Conservation (phyloP, 1,140 invertebrate genomes). For the Hestina assimilis region DNA sequence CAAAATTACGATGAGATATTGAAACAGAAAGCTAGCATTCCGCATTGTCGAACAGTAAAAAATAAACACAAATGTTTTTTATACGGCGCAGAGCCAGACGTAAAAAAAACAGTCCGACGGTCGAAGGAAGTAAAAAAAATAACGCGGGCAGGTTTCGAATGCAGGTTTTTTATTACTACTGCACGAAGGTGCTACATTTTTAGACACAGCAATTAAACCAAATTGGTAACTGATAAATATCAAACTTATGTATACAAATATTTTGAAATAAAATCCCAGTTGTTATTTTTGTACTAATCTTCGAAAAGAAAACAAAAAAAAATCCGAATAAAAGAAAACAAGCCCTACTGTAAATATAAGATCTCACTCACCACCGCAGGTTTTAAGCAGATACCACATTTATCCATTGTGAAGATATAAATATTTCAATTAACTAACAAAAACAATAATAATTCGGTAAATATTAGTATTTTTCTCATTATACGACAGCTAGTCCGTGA, state of each 20-base stretch:
- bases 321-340: conserved; percentile 44
- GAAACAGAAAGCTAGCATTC: conserved; percentile 42
- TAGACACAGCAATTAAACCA: conserved; percentile 2
- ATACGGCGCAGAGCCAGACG: conserved; percentile 66
- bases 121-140: conserved; percentile 66
- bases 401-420: conserved; percentile 55
- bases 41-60: conserved; percentile 48
- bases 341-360: conserved; percentile 27
- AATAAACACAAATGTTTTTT: conserved; percentile 65
- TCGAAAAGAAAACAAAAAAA: conserved; percentile 71
- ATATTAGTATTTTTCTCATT: conserved; percentile 61
- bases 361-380: conserved; percentile 59
- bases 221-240: conserved; percentile 10
- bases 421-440: conserved; percentile 35
- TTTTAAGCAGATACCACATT: conserved; percentile 70
- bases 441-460: conserved; percentile 50
- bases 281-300: conserved; percentile 67
- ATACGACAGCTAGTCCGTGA: conserved; percentile 58
- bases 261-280: conserved; percentile 30
- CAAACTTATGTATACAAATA: conserved; percentile 12
- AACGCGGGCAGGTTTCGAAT: conserved; percentile 73
- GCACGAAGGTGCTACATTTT: conserved; percentile 34
- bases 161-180: conserved; percentile 61
- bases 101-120: conserved; percentile 69
- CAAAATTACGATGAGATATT: conserved; percentile 21